phyloP scores from a whole-genome alignment of 2,888 invertebrate species.

The Chirona hameri region DNA sequence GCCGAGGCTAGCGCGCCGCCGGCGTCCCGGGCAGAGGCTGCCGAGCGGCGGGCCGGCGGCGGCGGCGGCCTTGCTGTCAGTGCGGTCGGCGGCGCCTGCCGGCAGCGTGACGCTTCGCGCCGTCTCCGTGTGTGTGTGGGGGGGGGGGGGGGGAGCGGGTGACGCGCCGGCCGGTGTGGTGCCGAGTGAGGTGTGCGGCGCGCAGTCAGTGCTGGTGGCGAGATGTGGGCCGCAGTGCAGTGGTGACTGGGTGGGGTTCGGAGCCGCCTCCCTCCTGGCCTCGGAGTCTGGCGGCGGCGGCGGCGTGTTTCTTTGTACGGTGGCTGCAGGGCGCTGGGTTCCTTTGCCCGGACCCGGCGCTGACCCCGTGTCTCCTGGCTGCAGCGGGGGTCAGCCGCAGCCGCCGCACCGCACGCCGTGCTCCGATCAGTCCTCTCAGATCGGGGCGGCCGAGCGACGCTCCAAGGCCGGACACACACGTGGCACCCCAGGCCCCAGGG shows the following conservation, averaged over 20 bases:
- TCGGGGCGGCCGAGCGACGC: too few species aligned
- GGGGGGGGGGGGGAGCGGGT: neutral
- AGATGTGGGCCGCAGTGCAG: neutral
- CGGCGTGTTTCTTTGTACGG: neutral
- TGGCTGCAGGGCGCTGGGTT: neutral
- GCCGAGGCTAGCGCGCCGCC: conserved; percentile 9
- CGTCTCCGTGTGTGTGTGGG: neutral
- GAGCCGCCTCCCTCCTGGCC: neutral
- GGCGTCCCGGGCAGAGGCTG: neutral
- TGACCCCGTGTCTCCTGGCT: neutral
- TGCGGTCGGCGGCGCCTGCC: neutral
- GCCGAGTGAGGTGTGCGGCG: neutral
- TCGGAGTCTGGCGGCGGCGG: neutral
- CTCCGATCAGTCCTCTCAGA: too few species aligned
- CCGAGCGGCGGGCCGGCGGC: neutral
- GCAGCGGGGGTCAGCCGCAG: neutral
- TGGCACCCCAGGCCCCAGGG: too few species aligned
- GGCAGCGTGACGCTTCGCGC: neutral
- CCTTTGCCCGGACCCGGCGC: neutral
- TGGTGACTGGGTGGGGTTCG: neutral
- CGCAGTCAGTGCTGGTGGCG: neutral
- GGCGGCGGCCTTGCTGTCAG: neutral
- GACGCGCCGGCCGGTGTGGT: neutral
- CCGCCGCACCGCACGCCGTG: neutral
- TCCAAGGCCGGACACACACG: too few species aligned